These are phyloP conservation scores for Morpho achilles DNA, from an alignment of 2,888 invertebrate genomes.

Conservation along the genomic window DNA sequence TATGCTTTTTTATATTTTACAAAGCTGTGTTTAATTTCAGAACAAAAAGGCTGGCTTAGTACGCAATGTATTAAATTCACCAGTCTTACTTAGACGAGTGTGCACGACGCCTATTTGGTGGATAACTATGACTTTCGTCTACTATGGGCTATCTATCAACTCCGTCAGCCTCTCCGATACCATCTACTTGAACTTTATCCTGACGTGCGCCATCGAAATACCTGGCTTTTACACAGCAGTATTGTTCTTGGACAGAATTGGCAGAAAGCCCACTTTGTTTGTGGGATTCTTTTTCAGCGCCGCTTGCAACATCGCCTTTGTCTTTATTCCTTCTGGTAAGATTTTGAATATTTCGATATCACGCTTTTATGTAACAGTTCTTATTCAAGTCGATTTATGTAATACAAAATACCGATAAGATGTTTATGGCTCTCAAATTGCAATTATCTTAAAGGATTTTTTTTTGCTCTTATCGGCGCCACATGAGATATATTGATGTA, in stretches of 20 bases:
- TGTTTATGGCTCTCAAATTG: too few species aligned
- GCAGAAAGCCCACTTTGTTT: constrained; percentile 50
- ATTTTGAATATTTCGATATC: too few species aligned
- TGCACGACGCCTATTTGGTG: constrained; percentile 83
- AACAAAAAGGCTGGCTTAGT: not conserved
- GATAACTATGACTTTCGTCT: constrained; percentile 84
- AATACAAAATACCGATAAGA: too few species aligned
- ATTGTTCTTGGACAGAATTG: constrained; percentile 67
- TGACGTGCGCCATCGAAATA: constrained; percentile 79
- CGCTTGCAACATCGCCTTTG: constrained; percentile 28
- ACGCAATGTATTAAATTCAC: constrained; percentile 52
- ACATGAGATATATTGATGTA: too few species aligned
- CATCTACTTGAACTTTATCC: constrained; percentile 82
- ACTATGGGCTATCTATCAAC: constrained; percentile 86
- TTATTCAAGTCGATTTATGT: too few species aligned
- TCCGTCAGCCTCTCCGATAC: constrained; percentile 83
- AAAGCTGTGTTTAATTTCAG: not conserved
- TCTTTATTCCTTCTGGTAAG: constrained; percentile 14
- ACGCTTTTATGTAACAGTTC: too few species aligned
- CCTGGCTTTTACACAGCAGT: constrained; percentile 81
- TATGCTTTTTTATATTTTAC: too few species aligned
- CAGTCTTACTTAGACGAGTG: constrained; percentile 71
- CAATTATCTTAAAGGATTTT: too few species aligned
- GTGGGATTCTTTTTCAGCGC: constrained; percentile 27
- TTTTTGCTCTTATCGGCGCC: too few species aligned